Base-by-base conservation (phyloP, 2,888 invertebrate species). In the Oscheius onirici region DNA sequence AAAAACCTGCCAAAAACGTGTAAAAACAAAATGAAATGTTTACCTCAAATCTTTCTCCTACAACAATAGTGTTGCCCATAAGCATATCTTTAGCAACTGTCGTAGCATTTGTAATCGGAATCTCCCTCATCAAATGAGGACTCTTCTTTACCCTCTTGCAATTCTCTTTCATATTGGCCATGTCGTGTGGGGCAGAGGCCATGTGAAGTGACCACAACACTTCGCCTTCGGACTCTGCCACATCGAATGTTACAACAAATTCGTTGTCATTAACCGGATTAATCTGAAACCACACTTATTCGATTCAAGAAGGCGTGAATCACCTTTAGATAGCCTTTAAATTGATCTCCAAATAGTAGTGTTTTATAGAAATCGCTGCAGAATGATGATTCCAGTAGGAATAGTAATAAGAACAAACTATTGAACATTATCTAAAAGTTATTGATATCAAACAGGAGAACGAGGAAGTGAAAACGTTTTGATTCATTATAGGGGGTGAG, bases 281-380 rank as follows among this genome's bases (percentile, higher is more conserved):
- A 22, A 79, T 77, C 79, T 76, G 17, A 6, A 51, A 44, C 41
- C 24, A 15, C 13, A 24, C 34, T 34, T 34, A 6, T 26, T 15
- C 15, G 1, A 54, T 41, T n/a, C 61, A 8, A 44, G 24, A 20
- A 22, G 17, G 15, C n/a, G 17, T 17, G 17, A 44, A 22, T 67
- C 40, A 82, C 82, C 74, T 77, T 77, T n/a, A 82, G 40, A 72
- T 79, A 82, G 15, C 80, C 82, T 71, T 80, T 80, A 58, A 82
- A 72, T 60, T 77, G 71, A 52, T 80, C 80, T 15, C 82, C 82
- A 54, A 79, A 80, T 11, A 82, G 60, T 6, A 80, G 43, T 8
- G 79, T 79, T 43, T 69, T 28, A 54, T 79, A 79, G 20, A 70
- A 75, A 41, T 55, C 58, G 26, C 20, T 63, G 28, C 34, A 58